Percentiles rank a stretch among this genome's conserved stretches.
Conservation (phyloP, 2,113 vertebrate genomes). For the Anhinga rufa region DNA sequence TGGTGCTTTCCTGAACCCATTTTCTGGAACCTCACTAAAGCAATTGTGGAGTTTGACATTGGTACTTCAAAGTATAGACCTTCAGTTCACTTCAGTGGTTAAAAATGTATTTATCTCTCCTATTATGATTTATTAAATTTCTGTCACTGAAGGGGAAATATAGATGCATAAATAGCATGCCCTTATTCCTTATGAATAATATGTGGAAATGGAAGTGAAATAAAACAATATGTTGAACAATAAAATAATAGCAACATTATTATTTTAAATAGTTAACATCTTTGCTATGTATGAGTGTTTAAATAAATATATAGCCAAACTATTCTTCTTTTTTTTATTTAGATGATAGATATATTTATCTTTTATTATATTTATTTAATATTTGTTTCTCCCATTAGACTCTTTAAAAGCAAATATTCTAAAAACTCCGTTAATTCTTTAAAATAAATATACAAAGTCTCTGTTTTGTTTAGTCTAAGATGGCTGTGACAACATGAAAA, state of each 20-base stretch:
- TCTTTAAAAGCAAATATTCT: background rate
- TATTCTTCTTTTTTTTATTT: background rate
- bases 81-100: background rate
- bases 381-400: background rate
- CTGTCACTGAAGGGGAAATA: background rate
- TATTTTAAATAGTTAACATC: background rate
- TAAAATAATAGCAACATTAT: background rate
- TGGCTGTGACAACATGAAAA: background rate
- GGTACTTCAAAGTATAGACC: background rate
- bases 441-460: background rate
- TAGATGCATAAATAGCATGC: background rate
- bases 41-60: background rate
- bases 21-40: background rate
- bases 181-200: background rate
- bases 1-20: background rate
- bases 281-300: background rate
- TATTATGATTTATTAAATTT: background rate
- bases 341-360: background rate
- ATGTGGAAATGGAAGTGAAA: background rate
- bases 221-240: background rate
- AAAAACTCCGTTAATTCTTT: background rate
- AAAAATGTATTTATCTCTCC: background rate
- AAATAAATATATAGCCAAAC: background rate
- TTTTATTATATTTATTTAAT: background rate
- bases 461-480: background rate